Evolutionary conservation across 2,888 invertebrate genomes (phyloP), one percentile per base, ranked within the genome.

Genomic region (Ligdia adustata): DNA sequence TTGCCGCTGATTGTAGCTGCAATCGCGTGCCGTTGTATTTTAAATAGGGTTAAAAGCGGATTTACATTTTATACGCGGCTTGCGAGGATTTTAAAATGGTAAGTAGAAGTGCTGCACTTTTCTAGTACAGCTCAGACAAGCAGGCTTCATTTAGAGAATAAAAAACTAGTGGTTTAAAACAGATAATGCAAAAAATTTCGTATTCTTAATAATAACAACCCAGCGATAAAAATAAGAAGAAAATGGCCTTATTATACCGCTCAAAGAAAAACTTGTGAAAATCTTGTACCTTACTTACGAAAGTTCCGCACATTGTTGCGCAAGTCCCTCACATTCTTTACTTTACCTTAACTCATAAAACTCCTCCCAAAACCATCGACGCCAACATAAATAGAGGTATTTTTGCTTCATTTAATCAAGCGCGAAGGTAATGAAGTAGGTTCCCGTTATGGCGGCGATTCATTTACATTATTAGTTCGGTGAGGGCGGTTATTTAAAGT

Each of bases 11-110:
- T 73, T 72, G 60, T 62, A 55, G 54, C 49, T 45, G 52, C 54
- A 56, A 66, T 73, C 62, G 75, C 70, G 72, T 72, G 75, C 60
- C 57, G 57, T 50, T 62, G 64, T 65, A 65, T 65, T 66, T 52
- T 45, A 54, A 62, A 56, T 45, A 51, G 40, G 52, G 45, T 42
- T 52, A 48, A 43, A 46, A 37, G 47, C 44, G 37, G 32, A 54
- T 53, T 58, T 51, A 43, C 52, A 55, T 55, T 52, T 55, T 55
- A 52, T 47, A 47, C 26, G 33, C 39, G 37, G 37, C 37, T 46
- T 34, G 40, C 27, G 9, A 42, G 38, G 34, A 40, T 52, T 57
- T 41, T 41, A 14, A 28, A 48, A 42, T 26, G 51, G 33, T 46
- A 46, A 45, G 28, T 38, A 42, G 46, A 38, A 32, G 45, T 22